Evolutionary conservation across 2,113 vertebrate species (phyloP).

Genomic region (Tichodroma muraria): DNA sequence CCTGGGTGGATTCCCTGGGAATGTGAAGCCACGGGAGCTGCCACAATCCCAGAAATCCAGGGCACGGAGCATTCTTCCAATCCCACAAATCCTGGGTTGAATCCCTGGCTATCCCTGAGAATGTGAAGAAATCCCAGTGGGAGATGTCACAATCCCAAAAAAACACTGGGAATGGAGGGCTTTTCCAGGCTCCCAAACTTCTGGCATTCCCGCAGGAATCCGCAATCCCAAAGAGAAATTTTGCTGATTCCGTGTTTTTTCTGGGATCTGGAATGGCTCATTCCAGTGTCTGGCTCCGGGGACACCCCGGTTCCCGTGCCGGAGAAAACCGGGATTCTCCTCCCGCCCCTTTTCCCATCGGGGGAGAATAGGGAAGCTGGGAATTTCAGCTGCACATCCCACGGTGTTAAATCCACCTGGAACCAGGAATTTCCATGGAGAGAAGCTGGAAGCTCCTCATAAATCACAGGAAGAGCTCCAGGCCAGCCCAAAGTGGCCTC

Average conservation of each 20-base stretch:
- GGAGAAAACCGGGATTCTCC: not conserved
- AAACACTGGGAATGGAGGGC: not conserved
- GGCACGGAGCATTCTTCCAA: not conserved
- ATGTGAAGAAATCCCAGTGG: not conserved
- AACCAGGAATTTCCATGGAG: not conserved
- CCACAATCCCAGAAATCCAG: not conserved
- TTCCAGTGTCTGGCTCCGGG: not conserved
- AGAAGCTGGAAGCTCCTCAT: not conserved
- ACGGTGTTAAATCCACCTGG: fast-evolving
- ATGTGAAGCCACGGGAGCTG: not conserved
- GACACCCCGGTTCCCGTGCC: not conserved
- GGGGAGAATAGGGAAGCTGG: not conserved
- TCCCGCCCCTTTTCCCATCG: not conserved
- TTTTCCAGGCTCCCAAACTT: not conserved
- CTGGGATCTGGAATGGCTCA: not conserved
- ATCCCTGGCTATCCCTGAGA: not conserved
- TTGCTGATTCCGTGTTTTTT: not conserved
- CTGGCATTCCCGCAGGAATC: not conserved
- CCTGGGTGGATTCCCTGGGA: no score
- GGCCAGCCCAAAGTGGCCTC: not conserved
- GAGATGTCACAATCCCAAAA: not conserved
- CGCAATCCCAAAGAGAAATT: not conserved
- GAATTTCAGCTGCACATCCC: not conserved
- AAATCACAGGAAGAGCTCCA: not conserved
- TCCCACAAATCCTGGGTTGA: not conserved